phyloP scores from a whole-genome alignment of 2,113 vertebrate genomes.

The Bufo bufo region DNA sequence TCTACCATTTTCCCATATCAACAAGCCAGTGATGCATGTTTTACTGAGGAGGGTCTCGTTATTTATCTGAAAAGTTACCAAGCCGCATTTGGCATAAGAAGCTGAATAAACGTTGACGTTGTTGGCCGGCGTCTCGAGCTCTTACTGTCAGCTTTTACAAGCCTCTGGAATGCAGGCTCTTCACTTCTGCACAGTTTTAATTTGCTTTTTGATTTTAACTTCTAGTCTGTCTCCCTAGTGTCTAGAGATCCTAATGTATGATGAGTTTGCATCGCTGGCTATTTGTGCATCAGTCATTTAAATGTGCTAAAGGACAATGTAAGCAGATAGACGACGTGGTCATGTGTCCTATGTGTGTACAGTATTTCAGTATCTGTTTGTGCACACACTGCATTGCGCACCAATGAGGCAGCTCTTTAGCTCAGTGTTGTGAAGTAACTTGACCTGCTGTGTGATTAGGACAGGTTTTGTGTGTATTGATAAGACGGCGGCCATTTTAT shows the following conservation, averaged over 20 bases:
- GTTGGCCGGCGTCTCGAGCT: neutral
- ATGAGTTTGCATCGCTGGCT: neutral
- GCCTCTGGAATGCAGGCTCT: neutral
- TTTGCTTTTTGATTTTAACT: neutral
- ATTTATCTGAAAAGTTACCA: conserved; percentile 24
- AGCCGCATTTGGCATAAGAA: neutral
- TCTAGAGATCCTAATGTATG: neutral
- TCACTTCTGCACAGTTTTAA: neutral
- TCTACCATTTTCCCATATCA: conserved; percentile 36
- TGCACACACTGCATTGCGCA: too few species aligned
- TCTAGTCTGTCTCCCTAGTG: neutral
- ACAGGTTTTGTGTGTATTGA: too few species aligned
- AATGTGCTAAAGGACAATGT: neutral
- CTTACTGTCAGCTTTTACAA: neutral
- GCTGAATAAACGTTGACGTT: neutral
- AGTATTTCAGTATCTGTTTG: too few species aligned
- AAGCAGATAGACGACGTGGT: neutral
- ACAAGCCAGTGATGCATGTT: conserved; percentile 48
- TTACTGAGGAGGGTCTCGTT: conserved; percentile 1
- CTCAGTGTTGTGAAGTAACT: too few species aligned
- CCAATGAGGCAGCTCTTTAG: too few species aligned
- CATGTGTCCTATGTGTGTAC: neutral
- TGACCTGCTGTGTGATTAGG: too few species aligned
- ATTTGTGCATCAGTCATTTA: neutral
- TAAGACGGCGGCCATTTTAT: too few species aligned